Evolutionary conservation across 2,888 invertebrate species (phyloP).

Genomic region (Dynastes grantii): DNA sequence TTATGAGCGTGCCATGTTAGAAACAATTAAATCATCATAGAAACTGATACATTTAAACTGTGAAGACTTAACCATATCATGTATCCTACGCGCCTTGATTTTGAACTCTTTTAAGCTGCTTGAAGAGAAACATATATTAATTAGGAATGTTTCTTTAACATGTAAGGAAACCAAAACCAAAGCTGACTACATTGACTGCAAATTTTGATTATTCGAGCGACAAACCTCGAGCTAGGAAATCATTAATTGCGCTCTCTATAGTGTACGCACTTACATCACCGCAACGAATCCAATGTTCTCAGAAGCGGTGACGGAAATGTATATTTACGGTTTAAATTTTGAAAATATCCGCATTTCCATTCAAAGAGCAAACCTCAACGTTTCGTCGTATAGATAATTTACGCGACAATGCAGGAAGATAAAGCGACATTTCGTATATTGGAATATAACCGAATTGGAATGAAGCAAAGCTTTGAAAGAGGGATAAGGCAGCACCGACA

Average conservation of each 20-base stretch:
- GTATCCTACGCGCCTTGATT: too few relatives aligned
- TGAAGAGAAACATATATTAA: too few relatives aligned
- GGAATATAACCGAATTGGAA: conserved; percentile 9
- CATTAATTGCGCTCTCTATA: neutral
- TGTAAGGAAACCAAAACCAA: too few relatives aligned
- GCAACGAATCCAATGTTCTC: neutral
- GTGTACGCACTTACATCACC: neutral
- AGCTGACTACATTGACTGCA: neutral
- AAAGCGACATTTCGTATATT: neutral
- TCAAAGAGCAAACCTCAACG: neutral
- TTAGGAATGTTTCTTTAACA: too few relatives aligned
- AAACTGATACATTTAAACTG: too few relatives aligned
- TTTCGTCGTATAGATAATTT: conserved; percentile 14
- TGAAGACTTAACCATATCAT: too few relatives aligned
- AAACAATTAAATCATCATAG: too few relatives aligned
- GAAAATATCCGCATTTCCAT: neutral
- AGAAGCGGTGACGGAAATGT: neutral
- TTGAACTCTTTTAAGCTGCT: too few relatives aligned
- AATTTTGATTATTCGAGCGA: neutral
- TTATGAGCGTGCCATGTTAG: too few relatives aligned
- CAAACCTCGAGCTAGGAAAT: neutral
- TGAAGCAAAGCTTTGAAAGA: conserved; percentile 2
- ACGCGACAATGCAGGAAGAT: conserved; percentile 30
- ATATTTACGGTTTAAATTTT: conserved; percentile 13
- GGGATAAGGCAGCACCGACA: conserved; percentile 34